These are phyloP conservation scores for Bradypus variegatus DNA, from an alignment of 2,797 vertebrate genomes.

Conservation along the genomic window DNA sequence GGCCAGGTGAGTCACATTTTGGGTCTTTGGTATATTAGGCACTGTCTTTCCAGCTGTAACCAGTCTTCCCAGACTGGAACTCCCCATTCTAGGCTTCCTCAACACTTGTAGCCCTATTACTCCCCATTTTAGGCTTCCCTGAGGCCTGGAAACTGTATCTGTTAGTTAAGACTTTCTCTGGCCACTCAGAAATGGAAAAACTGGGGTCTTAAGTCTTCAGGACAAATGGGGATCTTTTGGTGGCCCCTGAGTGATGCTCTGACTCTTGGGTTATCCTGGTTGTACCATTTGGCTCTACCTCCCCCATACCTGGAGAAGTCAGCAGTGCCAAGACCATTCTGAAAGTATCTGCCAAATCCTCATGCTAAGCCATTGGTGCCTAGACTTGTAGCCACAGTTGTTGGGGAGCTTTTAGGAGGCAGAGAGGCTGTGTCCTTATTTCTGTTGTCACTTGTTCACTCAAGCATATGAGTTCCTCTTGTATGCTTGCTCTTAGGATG, in stretches of 20 bases:
- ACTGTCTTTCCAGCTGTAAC: neutral
- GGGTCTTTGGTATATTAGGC: neutral
- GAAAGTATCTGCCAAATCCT: neutral
- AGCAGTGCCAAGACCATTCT: neutral
- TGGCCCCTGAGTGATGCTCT: neutral
- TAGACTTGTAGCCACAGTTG: neutral
- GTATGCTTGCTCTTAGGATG: neutral
- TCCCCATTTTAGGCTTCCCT: neutral
- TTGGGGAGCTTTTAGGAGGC: neutral
- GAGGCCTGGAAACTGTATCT: neutral
- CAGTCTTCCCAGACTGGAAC: neutral
- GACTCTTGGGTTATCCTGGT: neutral
- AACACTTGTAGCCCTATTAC: neutral
- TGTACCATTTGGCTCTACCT: neutral
- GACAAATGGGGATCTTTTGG: neutral
- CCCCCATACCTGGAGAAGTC: neutral
- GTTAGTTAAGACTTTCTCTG: neutral
- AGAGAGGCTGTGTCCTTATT: neutral
- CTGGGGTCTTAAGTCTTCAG: neutral
- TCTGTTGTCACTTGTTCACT: neutral
- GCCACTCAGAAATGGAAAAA: conserved; percentile 1
- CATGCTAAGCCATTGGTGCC: neutral
- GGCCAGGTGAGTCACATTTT: neutral
- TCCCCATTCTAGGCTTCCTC: neutral
- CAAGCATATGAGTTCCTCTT: neutral